These are phyloP conservation scores for Quadriops clusia DNA, from an alignment of 2,888 invertebrate species.

Conservation along the genomic window DNA sequence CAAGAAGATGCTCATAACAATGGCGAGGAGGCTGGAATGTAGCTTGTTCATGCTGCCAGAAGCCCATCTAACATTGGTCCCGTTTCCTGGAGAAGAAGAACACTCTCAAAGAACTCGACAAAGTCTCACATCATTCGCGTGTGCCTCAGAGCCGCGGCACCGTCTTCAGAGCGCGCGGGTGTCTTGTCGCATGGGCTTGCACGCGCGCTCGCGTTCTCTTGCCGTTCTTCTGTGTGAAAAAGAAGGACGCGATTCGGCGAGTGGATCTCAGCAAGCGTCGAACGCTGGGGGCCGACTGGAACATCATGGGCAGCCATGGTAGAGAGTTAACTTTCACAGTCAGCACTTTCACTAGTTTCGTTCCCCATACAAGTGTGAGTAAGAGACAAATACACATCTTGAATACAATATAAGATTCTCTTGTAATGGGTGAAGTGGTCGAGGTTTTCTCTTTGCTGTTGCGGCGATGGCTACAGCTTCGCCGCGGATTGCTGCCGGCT, in stretches of 20 bases:
- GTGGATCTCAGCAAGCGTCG: conserved; percentile 33
- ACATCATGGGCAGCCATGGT: conserved; percentile 28
- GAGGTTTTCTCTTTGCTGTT: too few species aligned
- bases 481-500: too few species aligned
- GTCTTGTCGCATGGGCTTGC: conserved; percentile 1
- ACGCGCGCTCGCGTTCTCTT: conserved; percentile 1
- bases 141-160: not conserved
- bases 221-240: conserved; percentile 7
- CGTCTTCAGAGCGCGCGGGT: conserved; percentile 1
- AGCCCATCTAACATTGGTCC: conserved; percentile 23
- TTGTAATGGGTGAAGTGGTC: too few species aligned
- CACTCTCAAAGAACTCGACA: conserved; percentile 2
- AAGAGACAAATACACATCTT: too few species aligned
- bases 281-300: conserved; percentile 33
- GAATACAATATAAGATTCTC: too few species aligned
- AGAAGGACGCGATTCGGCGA: conserved; percentile 25
- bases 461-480: too few species aligned
- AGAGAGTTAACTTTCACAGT: conserved; percentile 36
- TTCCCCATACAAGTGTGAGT: conserved; percentile 12
- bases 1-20: conserved; percentile 34
- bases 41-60: conserved; percentile 33
- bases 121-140: not conserved
- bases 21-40: conserved; percentile 33
- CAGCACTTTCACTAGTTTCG: conserved; percentile 34
- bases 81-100: not conserved